Evolutionary conservation across 2,888 invertebrate species (phyloP).

Genomic region (Xiphydria camelus): DNA sequence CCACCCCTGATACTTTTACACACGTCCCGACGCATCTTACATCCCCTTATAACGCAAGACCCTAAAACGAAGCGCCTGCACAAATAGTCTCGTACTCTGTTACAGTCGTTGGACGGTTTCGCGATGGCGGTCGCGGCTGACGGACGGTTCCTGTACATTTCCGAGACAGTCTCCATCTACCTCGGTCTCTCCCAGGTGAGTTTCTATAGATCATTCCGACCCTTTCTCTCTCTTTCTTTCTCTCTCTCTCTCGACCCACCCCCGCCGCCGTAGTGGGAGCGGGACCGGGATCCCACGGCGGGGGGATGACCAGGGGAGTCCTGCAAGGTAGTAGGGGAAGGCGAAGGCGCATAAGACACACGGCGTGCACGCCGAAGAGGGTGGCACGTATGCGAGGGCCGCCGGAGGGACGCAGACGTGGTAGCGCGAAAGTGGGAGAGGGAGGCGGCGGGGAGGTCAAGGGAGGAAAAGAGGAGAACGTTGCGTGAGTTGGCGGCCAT

Average conservation of each 20-base stretch:
- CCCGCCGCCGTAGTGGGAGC: slow-evolving; percentile 10
- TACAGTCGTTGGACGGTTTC: slow-evolving; percentile 95
- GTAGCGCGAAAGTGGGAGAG: slow-evolving; percentile 24
- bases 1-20: no score
- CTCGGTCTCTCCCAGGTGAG: slow-evolving; percentile 98
- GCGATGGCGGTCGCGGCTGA: slow-evolving; percentile 94
- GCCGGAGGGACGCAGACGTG: slow-evolving; percentile 19
- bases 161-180: slow-evolving; percentile 99
- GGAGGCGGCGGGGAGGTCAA: slow-evolving; percentile 32
- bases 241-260: slow-evolving; percentile 11
- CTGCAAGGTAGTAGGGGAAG: no score
- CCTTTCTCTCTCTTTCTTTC: slow-evolving; percentile 9
- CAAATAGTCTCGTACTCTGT: slow-evolving; percentile 55
- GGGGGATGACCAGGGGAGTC: slow-evolving; percentile 11
- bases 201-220: slow-evolving; percentile 33
- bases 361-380: slow-evolving; percentile 29
- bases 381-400: slow-evolving; percentile 29
- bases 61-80: no score
- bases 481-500: slow-evolving; percentile 53
- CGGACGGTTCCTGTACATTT: slow-evolving; percentile 98
- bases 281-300: not conserved
- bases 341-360: slow-evolving; percentile 27
- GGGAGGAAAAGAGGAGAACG: slow-evolving; percentile 42
- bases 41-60: no score
- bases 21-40: no score